phyloP scores from a whole-genome alignment of 1,140 invertebrate species.

The Cydia splendana region DNA sequence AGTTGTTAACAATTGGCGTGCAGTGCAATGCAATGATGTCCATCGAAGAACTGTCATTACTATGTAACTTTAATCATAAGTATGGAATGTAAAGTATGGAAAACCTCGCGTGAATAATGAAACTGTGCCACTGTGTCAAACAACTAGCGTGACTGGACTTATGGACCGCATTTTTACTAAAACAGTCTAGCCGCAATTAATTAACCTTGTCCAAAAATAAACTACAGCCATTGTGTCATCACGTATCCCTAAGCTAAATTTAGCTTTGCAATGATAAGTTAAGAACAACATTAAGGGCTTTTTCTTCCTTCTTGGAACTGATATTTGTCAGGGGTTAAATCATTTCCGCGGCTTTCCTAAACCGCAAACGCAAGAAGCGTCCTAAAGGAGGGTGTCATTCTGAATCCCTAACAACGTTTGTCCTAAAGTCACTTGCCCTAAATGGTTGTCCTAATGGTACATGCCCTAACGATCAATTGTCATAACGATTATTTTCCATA shows the following conservation, averaged over 20 bases:
- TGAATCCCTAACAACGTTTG: too few relatives aligned
- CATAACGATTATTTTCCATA: too few relatives aligned
- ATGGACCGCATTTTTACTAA: slow-evolving; percentile 16
- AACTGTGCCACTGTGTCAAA: slow-evolving; percentile 52
- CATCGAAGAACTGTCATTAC: slow-evolving; percentile 25
- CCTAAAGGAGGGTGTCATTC: too few relatives aligned
- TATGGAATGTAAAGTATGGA: slow-evolving; percentile 25
- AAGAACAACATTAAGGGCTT: neutral
- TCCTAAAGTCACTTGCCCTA: too few relatives aligned
- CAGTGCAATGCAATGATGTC: neutral
- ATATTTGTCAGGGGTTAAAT: slow-evolving; percentile 1
- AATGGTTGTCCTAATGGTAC: too few relatives aligned
- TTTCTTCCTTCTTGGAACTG: neutral
- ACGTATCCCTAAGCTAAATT: slow-evolving; percentile 28
- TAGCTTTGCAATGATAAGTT: slow-evolving; percentile 35
- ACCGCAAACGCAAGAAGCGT: too few relatives aligned
- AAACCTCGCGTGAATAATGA: slow-evolving; percentile 45
- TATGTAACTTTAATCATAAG: neutral
- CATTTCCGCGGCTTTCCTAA: slow-evolving; percentile 33
- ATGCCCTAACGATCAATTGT: too few relatives aligned
- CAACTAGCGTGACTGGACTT: slow-evolving; percentile 51
- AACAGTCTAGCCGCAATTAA: slow-evolving; percentile 26
- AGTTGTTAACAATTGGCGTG: neutral
- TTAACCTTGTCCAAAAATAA: slow-evolving; percentile 26
- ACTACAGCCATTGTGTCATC: neutral